Evolutionary conservation across 2,888 invertebrate genomes (phyloP).

Genomic region (Cataglyphis rosenhaueri): DNA sequence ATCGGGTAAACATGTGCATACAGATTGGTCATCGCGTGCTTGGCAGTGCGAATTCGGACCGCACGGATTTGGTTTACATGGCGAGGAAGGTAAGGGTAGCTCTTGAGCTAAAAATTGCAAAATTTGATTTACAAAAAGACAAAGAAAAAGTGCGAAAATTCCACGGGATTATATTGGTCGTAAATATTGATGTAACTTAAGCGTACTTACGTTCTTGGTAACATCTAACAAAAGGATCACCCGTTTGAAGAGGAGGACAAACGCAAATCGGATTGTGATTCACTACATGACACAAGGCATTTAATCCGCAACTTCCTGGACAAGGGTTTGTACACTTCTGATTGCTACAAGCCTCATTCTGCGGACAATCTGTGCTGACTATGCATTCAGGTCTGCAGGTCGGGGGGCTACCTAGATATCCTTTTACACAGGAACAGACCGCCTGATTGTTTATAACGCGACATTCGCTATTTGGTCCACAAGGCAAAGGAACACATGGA

Average conservation of each 20-base stretch:
- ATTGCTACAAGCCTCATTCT: constrained; percentile 91
- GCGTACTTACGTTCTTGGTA: constrained; percentile 80
- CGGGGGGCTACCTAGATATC: constrained; percentile 92
- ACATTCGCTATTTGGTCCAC: constrained; percentile 92
- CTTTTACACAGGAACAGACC: constrained; percentile 90
- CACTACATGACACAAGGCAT: constrained; percentile 91
- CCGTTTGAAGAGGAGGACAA: constrained; percentile 89
- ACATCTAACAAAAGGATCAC: constrained; percentile 92
- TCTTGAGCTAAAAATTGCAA: constrained; percentile 59
- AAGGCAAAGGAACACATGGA: constrained; percentile 92
- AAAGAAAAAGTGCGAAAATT: background rate
- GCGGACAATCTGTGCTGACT: constrained; percentile 91
- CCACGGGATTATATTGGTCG: background rate
- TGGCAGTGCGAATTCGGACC: constrained; percentile 88
- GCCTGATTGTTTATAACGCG: constrained; percentile 77
- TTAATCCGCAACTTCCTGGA: constrained; percentile 92
- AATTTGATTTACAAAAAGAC: background rate
- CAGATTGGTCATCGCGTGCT: constrained; percentile 85
- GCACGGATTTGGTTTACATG: constrained; percentile 93
- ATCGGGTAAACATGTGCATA: constrained; percentile 87
- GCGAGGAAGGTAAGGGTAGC: constrained; percentile 86
- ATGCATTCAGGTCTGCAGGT: constrained; percentile 92
- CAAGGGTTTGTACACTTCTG: constrained; percentile 95
- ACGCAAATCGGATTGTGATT: constrained; percentile 93
- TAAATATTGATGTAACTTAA: background rate